Evolutionary conservation across 2,797 vertebrate genomes (phyloP), one percentile per base, ranked within the genome.

Genomic region (Tangara arthus): DNA sequence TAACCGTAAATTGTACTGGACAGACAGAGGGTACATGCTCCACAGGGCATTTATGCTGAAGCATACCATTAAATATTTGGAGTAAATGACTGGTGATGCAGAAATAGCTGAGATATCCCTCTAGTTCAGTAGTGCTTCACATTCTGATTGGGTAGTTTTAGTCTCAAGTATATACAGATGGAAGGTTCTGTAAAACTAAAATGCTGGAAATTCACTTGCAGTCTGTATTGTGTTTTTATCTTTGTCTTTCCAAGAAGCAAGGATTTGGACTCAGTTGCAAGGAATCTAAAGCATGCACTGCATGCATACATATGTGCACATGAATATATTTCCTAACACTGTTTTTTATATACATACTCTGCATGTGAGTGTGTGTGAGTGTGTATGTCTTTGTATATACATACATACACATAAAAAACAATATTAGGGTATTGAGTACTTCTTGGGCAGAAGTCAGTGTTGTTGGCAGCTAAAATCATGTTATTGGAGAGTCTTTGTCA

Each of bases 1-100:
- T 88, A 97, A 98, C 93, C 98, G 98, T 47, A 98, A 97, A 96
- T 94, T 99, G 72, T 99, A 99, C 86, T 99, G 99, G 99, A 99
- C 99, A 27, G 99, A 99, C 94, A 97, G 94, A 97, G 97, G 98
- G 99, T 99, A 97, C 41, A 97, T 87, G 83, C 89, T 81, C 84
- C 55, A 60, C 69, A 39, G 78, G 82, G 61, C 42, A 23, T 16
- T 78, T 87, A 50, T 89, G 49, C 44, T 70, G 72, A 70, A 94
- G 89, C 49, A 80, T 82, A 81, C 64, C 61, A 17, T 55, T 70
- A 93, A 66, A 73, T 93, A 15, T 94, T 82, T 79, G 47, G 66
- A 90, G 92, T 92, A 95, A 83, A 77, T 91, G 56, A 57, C 42
- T 52, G 32, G 27, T 91, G 84, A 87, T 80, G 69, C 47, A 83